Conservation (phyloP, 2,888 invertebrate species). For the Eurois occulta region DNA sequence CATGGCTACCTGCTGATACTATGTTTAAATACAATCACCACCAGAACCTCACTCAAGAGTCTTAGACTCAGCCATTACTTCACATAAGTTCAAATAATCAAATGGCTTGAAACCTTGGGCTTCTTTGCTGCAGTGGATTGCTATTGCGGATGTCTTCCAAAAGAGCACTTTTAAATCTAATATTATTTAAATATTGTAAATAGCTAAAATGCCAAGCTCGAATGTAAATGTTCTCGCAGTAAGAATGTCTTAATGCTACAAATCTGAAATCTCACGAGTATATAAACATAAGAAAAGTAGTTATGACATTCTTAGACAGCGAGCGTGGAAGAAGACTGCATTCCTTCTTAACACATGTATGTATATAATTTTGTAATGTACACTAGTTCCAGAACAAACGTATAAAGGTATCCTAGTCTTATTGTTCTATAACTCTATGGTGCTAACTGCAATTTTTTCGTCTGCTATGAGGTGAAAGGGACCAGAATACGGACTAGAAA, state of each 20-base stretch:
- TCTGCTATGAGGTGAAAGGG: neutral
- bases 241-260: constrained; percentile 12
- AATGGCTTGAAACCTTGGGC: neutral
- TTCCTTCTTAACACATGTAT: neutral
- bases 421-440: neutral
- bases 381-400: neutral
- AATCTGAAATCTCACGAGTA: constrained; percentile 23
- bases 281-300: constrained; percentile 13
- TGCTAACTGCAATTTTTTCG: neutral
- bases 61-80: neutral
- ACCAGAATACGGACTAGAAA: too few relatives aligned
- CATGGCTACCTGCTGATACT: neutral
- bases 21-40: neutral
- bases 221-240: constrained; percentile 10
- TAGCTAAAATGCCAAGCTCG: constrained; percentile 3
- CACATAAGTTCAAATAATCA: neutral
- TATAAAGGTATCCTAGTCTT: neutral
- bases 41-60: neutral
- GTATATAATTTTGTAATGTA: neutral
- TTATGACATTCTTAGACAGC: constrained; percentile 17
- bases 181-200: neutral
- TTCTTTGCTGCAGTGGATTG: neutral
- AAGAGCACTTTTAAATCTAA: neutral
- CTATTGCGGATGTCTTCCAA: neutral
- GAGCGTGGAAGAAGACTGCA: neutral